Percentiles rank a stretch among this genome's conserved stretches.
Evolutionary conservation across 2,797 vertebrate species (phyloP).

Genomic region (Epinephelus malabaricus): DNA sequence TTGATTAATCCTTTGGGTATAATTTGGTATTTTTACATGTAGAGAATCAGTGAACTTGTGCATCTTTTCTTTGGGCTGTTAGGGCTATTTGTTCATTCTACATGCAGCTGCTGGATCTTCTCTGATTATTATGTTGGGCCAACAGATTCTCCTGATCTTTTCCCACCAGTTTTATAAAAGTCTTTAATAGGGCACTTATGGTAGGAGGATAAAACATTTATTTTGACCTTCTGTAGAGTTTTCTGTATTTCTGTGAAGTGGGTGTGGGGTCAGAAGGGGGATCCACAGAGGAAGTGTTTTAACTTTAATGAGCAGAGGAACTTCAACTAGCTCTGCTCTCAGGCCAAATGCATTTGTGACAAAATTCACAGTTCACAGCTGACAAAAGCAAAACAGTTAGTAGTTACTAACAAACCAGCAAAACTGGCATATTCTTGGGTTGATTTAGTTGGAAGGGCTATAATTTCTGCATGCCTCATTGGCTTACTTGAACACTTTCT

Average conservation of each 20-base stretch:
- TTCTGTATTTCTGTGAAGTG: constrained; percentile 12
- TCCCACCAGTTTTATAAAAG: constrained; percentile 5
- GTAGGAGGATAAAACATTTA: constrained; percentile 1
- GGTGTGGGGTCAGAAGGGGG: neutral
- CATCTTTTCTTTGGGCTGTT: neutral
- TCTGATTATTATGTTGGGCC: neutral
- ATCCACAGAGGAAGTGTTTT: neutral
- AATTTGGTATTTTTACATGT: neutral
- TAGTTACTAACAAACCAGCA: neutral
- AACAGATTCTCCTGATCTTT: neutral
- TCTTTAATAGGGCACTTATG: neutral
- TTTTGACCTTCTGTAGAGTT: neutral
- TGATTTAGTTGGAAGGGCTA: too few relatives aligned
- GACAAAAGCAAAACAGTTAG: neutral
- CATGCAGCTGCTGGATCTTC: constrained; percentile 3
- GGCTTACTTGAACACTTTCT: too few relatives aligned
- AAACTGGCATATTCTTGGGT: neutral
- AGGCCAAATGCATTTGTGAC: neutral
- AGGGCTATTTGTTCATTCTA: neutral
- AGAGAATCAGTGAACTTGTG: neutral
- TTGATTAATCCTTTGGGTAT: neutral
- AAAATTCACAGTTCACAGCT: neutral
- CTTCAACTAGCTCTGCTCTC: neutral
- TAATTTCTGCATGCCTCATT: too few relatives aligned
- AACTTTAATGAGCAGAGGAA: constrained; percentile 11